Conservation (phyloP, 2,113 vertebrate genomes). For the Pogonocichla stellata region DNA sequence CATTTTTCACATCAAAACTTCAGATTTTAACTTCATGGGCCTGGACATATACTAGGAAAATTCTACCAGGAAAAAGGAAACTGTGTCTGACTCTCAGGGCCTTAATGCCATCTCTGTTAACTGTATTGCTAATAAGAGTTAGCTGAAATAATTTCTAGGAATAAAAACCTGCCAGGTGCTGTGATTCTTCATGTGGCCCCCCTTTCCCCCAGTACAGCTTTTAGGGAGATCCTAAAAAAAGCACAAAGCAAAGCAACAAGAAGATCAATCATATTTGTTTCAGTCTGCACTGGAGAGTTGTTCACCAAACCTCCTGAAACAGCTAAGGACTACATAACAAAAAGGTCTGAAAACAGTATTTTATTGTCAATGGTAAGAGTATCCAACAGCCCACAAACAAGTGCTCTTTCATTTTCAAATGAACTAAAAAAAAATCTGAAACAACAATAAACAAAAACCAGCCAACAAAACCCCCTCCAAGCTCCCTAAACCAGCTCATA, state of each 20-base stretch:
- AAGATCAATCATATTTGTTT: not conserved
- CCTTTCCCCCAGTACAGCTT: not conserved
- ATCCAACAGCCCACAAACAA: not conserved
- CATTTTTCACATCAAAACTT: not conserved
- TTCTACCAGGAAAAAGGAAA: not conserved
- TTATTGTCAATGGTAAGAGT: not conserved
- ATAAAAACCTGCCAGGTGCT: not conserved
- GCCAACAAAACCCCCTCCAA: not conserved
- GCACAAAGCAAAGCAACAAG: not conserved
- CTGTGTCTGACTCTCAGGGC: not conserved
- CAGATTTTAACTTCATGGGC: not conserved
- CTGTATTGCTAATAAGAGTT: not conserved
- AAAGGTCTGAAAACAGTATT: not conserved
- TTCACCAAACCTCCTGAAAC: not conserved
- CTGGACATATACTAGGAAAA: not conserved
- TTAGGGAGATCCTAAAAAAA: not conserved
- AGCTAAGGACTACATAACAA: not conserved
- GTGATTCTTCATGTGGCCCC: rapidly evolving
- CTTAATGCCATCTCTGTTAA: not conserved
- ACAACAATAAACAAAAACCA: not conserved
- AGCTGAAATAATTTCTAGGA: not conserved
- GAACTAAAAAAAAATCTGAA: not conserved
- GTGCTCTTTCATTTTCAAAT: not conserved
- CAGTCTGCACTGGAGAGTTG: not conserved
- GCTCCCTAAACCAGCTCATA: not conserved